A percentile compares a stretch with the other conserved stretches of the same genome.
Evolutionary conservation across 1,140 invertebrate species (phyloP).

Genomic region (Ceratosolen solmsi): DNA sequence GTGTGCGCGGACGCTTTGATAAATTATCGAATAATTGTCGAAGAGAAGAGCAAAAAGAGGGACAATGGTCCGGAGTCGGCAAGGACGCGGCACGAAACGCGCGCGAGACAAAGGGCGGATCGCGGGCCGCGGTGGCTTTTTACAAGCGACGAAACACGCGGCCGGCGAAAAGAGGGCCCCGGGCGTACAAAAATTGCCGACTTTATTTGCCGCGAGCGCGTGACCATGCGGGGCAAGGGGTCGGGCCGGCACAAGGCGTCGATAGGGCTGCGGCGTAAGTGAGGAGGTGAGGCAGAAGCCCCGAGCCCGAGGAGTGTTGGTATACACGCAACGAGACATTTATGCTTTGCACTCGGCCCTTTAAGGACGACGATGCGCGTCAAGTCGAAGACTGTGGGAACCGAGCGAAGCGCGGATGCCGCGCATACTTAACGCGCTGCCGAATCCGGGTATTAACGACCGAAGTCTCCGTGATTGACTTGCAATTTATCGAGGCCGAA

Average conservation of each 20-base stretch:
- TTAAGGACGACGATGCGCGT: constrained; percentile 39
- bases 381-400: constrained; percentile 29
- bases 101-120: constrained; percentile 11
- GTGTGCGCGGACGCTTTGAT: constrained; percentile 70
- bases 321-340: constrained; percentile 58
- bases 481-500: no score
- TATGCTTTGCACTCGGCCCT: constrained; percentile 53
- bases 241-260: no score
- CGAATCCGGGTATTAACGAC: not conserved
- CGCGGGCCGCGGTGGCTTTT: not conserved
- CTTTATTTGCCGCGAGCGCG: constrained; percentile 47
- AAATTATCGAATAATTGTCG: constrained; percentile 75
- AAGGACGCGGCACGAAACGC: constrained; percentile 19
- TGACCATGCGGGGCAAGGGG: not conserved
- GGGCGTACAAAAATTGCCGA: constrained; percentile 32
- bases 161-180: not conserved
- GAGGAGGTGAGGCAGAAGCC: not conserved
- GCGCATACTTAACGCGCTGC: not conserved
- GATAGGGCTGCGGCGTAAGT: not conserved
- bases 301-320: constrained; percentile 46
- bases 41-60: constrained; percentile 66
- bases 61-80: constrained; percentile 40
- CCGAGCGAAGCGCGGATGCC: constrained; percentile 7
- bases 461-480: not conserved
- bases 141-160: constrained; percentile 17